A percentile compares a stretch with the other conserved stretches of the same genome.
These are phyloP conservation scores for Hypomesus transpacificus DNA, from an alignment of 2,113 vertebrate species.

Conservation along the genomic window DNA sequence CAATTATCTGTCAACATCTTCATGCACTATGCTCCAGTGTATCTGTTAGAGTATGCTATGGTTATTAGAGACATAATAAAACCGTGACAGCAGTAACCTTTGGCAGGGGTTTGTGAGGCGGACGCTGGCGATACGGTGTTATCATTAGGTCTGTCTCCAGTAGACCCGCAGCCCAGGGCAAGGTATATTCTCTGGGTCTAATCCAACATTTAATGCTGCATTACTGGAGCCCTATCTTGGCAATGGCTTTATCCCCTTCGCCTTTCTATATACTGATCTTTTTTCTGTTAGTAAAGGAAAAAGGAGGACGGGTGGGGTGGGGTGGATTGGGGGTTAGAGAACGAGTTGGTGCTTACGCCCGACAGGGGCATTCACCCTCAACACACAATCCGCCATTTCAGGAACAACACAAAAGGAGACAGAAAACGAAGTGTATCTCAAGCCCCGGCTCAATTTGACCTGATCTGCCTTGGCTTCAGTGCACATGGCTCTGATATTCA, in stretches of 20 bases:
- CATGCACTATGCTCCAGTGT: background rate
- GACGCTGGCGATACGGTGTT: background rate
- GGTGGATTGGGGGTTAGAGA: background rate
- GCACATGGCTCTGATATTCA: conserved; percentile 12
- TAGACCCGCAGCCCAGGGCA: too few relatives aligned
- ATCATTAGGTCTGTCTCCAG: conserved; percentile 16
- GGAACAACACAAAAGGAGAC: conserved; percentile 17
- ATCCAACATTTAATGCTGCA: conserved; percentile 23
- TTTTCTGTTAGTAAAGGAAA: background rate
- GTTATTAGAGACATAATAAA: conserved; percentile 6
- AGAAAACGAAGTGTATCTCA: background rate
- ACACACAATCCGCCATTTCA: conserved; percentile 27
- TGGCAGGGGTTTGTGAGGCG: conserved; percentile 12
- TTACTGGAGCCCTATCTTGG: conserved; percentile 7
- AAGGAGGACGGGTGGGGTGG: background rate
- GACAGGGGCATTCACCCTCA: conserved; percentile 17
- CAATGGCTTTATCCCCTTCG: conserved; percentile 1
- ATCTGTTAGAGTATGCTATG: background rate
- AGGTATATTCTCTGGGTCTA: conserved; percentile 19
- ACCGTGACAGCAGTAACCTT: conserved; percentile 32
- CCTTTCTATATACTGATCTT: conserved; percentile 8
- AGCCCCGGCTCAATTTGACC: conserved; percentile 14
- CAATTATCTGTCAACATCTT: background rate
- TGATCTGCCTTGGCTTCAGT: conserved; percentile 9
- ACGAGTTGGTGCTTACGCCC: background rate